A percentile compares a stretch with the other conserved stretches of the same genome.
phyloP scores from a whole-genome alignment of 2,888 invertebrate genomes.

The Lasius platythorax region DNA sequence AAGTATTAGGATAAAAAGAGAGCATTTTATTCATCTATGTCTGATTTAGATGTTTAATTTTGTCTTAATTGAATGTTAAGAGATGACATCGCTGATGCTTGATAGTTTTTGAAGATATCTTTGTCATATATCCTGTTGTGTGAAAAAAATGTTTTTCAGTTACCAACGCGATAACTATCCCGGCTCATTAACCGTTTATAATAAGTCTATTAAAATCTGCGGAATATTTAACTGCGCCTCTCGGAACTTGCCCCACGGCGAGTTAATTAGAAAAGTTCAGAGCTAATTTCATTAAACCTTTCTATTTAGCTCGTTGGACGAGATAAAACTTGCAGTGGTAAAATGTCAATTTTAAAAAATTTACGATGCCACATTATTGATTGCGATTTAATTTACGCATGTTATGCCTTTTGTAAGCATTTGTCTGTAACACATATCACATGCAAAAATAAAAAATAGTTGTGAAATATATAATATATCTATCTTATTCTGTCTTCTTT shows the following conservation, averaged over 20 bases:
- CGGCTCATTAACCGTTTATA: constrained; percentile 36
- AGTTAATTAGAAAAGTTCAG: constrained; percentile 71
- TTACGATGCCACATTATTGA: not conserved
- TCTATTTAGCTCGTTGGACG: constrained; percentile 4
- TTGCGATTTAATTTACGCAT: not conserved
- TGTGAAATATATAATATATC: not conserved
- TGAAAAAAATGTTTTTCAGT: constrained; percentile 9
- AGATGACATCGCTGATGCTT: not conserved
- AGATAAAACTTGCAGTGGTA: constrained; percentile 10
- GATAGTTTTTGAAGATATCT: constrained; percentile 15
- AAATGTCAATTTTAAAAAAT: constrained; percentile 16
- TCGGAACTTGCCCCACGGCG: not conserved
- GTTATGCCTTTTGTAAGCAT: not conserved
- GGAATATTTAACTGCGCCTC: constrained; percentile 28
- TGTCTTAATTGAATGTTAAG: not conserved
- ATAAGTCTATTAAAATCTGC: constrained; percentile 36
- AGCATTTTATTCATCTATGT: not conserved
- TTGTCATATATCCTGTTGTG: not conserved
- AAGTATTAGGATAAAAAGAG: not conserved
- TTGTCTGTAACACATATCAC: constrained; percentile 2
- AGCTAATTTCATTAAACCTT: constrained; percentile 62
- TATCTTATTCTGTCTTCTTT: not conserved
- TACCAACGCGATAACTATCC: constrained; percentile 20
- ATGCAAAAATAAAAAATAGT: not conserved
- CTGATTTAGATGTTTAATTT: constrained; percentile 10